Evolutionary conservation across 2,888 invertebrate genomes (phyloP).

Genomic region (Matsumyia berberina): DNA sequence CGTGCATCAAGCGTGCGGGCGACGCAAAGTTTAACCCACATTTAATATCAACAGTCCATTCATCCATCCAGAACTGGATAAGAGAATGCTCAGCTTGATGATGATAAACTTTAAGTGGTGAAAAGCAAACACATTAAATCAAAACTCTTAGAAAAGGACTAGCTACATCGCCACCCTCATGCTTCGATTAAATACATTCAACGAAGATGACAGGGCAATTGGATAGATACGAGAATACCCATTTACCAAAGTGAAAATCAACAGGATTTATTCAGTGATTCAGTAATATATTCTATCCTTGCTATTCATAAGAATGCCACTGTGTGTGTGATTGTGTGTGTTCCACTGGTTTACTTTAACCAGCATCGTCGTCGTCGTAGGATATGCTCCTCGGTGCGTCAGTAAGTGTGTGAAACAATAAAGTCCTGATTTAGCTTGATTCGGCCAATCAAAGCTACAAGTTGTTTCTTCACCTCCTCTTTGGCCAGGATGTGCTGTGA

Average conservation of each 20-base stretch:
- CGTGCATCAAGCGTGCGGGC: constrained; percentile 23
- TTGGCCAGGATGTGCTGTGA: constrained; percentile 38
- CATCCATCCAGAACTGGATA: constrained; percentile 67
- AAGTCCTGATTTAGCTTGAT: constrained; percentile 83
- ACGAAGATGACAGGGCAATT: constrained; percentile 62
- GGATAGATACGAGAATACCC: constrained; percentile 72
- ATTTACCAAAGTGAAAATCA: constrained; percentile 75
- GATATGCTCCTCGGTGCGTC: constrained; percentile 42
- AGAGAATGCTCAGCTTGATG: constrained; percentile 65
- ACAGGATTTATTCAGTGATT: constrained; percentile 76
- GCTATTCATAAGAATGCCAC: constrained; percentile 44
- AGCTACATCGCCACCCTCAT: constrained; percentile 19
- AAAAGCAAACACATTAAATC: constrained; percentile 73
- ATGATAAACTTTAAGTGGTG: constrained; percentile 71
- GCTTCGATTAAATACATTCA: constrained; percentile 46
- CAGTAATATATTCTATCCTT: constrained; percentile 65
- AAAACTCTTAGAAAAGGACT: constrained; percentile 46
- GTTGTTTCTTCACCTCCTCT: constrained; percentile 59
- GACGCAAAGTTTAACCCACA: constrained; percentile 55
- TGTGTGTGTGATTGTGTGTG: constrained; percentile 19
- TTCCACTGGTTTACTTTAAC: constrained; percentile 40
- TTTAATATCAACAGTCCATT: constrained; percentile 62
- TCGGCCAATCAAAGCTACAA: constrained; percentile 83
- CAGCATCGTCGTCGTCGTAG: constrained; percentile 52
- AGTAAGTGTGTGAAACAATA: constrained; percentile 76